Evolutionary conservation across 2,797 vertebrate species (phyloP), one percentile per base, ranked within the genome.

Genomic region (Silurus lanzhouensis): DNA sequence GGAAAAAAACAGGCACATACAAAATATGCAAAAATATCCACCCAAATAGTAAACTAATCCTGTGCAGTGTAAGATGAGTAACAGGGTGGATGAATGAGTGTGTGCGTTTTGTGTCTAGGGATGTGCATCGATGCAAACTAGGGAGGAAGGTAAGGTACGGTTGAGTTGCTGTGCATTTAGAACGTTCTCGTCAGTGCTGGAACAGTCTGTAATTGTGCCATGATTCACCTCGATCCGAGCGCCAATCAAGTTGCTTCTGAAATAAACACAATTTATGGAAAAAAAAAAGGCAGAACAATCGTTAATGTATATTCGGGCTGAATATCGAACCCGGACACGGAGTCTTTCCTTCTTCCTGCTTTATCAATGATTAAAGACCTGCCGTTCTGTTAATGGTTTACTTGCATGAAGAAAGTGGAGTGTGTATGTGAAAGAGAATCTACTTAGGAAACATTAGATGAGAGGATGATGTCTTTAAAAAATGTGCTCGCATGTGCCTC

Each of bases 401-500:
- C 22, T 64, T 10, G 14, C 22, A 48, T 48, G 7, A 52, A 74
- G 9, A 55, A 2, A 55, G 46, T 57, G 57, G 46, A 25, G 61
- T 31, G 57, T 66, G 76, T 15, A 5, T 1, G 22, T 2, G 64
- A n/a, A 25, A 75, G 58, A 81, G 25, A 67, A 19, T 57, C 71
- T 82, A 63, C 74, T 82, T 61, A 46, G 77, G 58, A 71, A 77
- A 84, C 71, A 38, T 64, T 84, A 75, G 46, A 83, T 84, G 67
- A 83, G 63, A 31, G 22, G 78, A 88, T 82, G 79, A 78, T 76
- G 72, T 58, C 31, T 89, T 85, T 81, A 71, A 84, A 90, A 52
- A 38, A 77, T 87, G 85, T 83, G 87, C 84, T 84, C 87, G 88
- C 82, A 64, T 84, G 89, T 88, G 88, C 91, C 88, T 89, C 67